phyloP scores from a whole-genome alignment of 1,140 invertebrate species.

The Vollenhovia emeryi region DNA sequence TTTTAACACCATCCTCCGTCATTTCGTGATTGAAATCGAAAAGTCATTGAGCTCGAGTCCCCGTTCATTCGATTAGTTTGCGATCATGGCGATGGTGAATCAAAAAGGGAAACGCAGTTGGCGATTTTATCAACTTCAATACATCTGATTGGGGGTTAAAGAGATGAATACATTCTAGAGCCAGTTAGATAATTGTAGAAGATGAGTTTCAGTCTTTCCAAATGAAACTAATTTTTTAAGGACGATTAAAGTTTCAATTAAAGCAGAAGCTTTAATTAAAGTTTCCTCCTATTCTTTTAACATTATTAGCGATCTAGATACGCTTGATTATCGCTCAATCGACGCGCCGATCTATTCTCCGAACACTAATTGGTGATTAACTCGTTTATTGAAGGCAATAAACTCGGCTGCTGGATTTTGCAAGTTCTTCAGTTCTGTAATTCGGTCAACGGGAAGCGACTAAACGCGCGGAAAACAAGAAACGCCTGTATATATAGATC shows the following conservation, averaged over 20 bases:
- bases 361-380: conserved; percentile 29
- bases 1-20: conserved; percentile 72
- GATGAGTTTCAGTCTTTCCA: neutral
- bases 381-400: conserved; percentile 21
- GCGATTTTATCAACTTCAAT: neutral
- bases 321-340: neutral
- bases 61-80: conserved; percentile 1
- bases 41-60: conserved; percentile 7
- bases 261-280: neutral
- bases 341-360: neutral
- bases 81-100: neutral
- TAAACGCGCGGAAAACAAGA: conserved; percentile 28
- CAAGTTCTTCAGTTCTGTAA: conserved; percentile 15
- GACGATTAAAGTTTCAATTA: neutral
- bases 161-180: neutral
- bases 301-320: neutral
- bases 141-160: neutral
- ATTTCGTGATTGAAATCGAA: conserved; percentile 5
- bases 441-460: conserved; percentile 32
- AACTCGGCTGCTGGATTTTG: neutral
- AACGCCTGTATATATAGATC: conserved; percentile 36
- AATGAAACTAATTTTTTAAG: neutral
- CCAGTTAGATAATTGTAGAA: neutral
- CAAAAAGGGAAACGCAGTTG: no score
- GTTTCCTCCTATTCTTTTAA: neutral